phyloP scores from a whole-genome alignment of 2,888 invertebrate genomes.

The Venustoraphidia nigricollis region DNA sequence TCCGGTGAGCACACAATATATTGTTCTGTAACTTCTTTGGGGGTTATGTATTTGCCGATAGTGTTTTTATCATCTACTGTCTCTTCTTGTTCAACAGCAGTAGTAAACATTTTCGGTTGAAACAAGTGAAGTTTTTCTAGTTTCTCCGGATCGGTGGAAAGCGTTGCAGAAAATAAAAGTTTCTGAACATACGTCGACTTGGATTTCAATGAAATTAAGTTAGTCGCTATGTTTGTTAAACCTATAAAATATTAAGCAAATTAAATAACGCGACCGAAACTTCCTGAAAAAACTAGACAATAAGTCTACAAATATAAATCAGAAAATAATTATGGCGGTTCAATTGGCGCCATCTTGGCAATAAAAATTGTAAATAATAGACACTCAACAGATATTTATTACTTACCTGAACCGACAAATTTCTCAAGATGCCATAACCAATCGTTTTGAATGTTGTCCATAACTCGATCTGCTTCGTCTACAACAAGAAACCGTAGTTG shows the following conservation, averaged over 20 bases:
- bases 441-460: slow-evolving; percentile 82
- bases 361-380: no score
- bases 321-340: no score
- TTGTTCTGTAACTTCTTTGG: slow-evolving; percentile 56
- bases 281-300: no score
- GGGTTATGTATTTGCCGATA: slow-evolving; percentile 68
- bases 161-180: slow-evolving; percentile 90
- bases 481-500: slow-evolving; percentile 69
- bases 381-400: no score
- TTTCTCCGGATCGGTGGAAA: slow-evolving; percentile 93
- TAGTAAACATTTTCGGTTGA: slow-evolving; percentile 82
- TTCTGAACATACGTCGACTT: slow-evolving; percentile 42
- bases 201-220: no score
- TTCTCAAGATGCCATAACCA: slow-evolving; percentile 74
- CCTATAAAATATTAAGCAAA: no score
- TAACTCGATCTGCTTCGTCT: slow-evolving; percentile 93
- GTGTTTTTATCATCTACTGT: slow-evolving; percentile 31
- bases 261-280: no score
- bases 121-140: slow-evolving; percentile 77
- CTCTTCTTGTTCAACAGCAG: slow-evolving; percentile 31
- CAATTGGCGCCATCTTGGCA: no score
- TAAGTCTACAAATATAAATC: no score
- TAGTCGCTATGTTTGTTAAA: no score
- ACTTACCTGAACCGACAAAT: slow-evolving; percentile 32
- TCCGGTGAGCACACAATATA: slow-evolving; percentile 47